phyloP scores from a whole-genome alignment of 2,113 vertebrate genomes.

The Lamprotornis superbus region DNA sequence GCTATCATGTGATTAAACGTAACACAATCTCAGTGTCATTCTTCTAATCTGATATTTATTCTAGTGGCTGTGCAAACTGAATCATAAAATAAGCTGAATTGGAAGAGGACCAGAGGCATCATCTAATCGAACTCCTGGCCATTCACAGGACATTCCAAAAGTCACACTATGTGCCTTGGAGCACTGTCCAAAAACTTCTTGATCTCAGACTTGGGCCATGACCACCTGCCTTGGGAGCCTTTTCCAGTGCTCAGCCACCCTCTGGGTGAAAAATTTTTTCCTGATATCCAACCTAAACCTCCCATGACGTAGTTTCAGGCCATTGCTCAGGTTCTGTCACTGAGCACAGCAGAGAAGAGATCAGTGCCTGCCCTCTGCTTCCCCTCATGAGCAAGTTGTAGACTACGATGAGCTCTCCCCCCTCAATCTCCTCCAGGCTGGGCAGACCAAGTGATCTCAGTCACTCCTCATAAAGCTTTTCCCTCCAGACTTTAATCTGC shows the following conservation, averaged over 20 bases:
- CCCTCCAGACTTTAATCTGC: not conserved
- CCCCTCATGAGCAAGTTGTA: not conserved
- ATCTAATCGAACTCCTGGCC: rapidly evolving
- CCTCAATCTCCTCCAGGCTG: not conserved
- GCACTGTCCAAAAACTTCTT: not conserved
- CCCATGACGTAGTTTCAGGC: not conserved
- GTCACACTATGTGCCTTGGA: not conserved
- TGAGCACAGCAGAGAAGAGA: not conserved
- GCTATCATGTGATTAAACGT: not conserved
- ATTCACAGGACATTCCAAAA: not conserved
- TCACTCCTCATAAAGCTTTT: not conserved
- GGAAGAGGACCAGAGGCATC: not conserved
- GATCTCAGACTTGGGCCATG: not conserved
- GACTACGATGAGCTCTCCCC: not conserved
- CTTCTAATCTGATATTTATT: not conserved
- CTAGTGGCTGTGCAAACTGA: not conserved
- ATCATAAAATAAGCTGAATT: not conserved
- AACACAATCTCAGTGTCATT: not conserved
- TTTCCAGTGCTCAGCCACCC: not conserved
- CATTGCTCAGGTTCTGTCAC: not conserved
- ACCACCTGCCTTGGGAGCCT: not conserved
- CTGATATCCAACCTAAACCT: not conserved
- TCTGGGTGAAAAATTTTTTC: not conserved
- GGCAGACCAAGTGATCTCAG: not conserved
- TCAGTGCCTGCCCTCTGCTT: not conserved